Base-by-base conservation (phyloP, 2,888 invertebrate genomes). In the Heliconius erato region DNA sequence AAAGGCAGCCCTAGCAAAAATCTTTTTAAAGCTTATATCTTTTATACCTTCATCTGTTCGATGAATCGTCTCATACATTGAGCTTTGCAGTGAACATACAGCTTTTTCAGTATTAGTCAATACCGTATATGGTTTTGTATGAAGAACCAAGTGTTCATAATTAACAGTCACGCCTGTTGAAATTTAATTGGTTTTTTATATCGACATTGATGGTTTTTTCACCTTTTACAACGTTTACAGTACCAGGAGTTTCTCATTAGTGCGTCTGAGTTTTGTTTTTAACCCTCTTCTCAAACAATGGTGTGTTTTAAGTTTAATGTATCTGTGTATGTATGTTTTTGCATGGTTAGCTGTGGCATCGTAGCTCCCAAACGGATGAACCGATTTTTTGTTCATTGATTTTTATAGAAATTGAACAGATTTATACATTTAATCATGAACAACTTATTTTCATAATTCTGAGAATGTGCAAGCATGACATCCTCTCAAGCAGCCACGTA, bases 21-120 rank as follows among this genome's bases (percentile, higher is more conserved):
- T 74, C 67, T 79, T 83, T 83, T 67, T 78, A 65, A 67, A 78
- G 67, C 67, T 59, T 63, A 76, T 76, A 74, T 59, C 74, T 74
- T 74, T 74, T 74, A 59, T 67, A 80, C 77, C 82, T 83, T 83
- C 81, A 81, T 83, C 54, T 76, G 81, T 84, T 84, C 84, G 81
- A 83, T 84, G 83, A 81, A 74, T 79, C 83, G 84, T 84, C 78
- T 81, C 81, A 74, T 82, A 68, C 74, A 78, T 59, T 16, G 74
- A 74, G 59, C 35, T 76, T 54, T 44, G 40, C 72, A 44, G 44
- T 63, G 63, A 26, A 77, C n/a, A 35, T 44, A 77, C 16, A 40
- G 78, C 65, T 44, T 44, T 77, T 78, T 78, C 78, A 78, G 74
- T 59, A 76, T 76, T 76, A 76, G 59, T 76, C 54, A 59, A 76